A percentile compares a stretch with the other conserved stretches of the same genome.
Conservation (phyloP, 23 tunicate genomes). For the Ascidia mentula region DNA sequence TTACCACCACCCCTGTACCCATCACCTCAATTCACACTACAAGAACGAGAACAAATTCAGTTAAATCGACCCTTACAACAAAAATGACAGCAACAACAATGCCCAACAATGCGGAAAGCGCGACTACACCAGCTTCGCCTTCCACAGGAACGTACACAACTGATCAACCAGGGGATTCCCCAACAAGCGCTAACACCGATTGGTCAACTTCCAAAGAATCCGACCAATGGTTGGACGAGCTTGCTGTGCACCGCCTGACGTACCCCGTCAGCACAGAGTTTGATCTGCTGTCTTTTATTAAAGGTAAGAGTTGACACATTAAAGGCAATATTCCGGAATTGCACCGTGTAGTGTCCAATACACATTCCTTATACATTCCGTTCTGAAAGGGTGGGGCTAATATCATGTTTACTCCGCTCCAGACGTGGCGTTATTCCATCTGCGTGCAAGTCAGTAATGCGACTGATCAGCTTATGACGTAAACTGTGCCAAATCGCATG, state of each 20-base stretch:
- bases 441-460: too few relatives aligned
- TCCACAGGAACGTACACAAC: background rate
- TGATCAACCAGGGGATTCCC: background rate
- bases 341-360: too few relatives aligned
- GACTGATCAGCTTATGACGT: too few relatives aligned
- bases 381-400: too few relatives aligned
- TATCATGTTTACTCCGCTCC: too few relatives aligned
- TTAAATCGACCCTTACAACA: background rate
- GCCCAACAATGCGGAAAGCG: background rate
- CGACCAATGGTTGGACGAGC: background rate
- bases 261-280: background rate
- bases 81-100: background rate
- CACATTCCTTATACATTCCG: too few relatives aligned
- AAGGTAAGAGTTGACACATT: too few relatives aligned
- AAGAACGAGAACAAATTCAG: background rate
- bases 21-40: too few relatives aligned
- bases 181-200: background rate
- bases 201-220: background rate
- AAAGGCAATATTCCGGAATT: too few relatives aligned
- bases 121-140: background rate
- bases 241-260: background rate
- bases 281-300: background rate
- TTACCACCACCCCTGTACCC: too few relatives aligned
- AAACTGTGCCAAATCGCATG: too few relatives aligned
- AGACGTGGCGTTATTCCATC: too few relatives aligned